Conservation (phyloP, 2,888 invertebrate species). For the Ganaspis brasiliensis region DNA sequence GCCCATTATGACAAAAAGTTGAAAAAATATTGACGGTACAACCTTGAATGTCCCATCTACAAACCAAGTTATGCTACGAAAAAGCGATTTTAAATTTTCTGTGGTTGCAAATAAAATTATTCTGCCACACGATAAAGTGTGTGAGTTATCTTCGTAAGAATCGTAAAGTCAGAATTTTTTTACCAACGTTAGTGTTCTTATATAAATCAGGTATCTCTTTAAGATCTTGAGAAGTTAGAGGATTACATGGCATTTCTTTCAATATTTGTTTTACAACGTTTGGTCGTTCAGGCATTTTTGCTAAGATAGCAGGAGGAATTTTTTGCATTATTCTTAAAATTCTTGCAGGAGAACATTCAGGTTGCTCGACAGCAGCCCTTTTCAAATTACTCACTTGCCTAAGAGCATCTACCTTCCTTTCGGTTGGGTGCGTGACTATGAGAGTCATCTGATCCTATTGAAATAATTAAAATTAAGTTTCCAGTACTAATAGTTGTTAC, state of each 20-base stretch:
- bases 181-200: background rate
- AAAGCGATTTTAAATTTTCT: too few relatives aligned
- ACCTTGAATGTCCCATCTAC: too few relatives aligned
- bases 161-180: background rate
- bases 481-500: background rate
- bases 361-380: constrained; percentile 1
- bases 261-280: background rate
- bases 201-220: background rate
- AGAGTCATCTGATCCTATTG: background rate
- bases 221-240: background rate
- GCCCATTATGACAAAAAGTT: too few relatives aligned
- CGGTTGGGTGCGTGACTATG: background rate
- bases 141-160: too few relatives aligned
- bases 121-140: too few relatives aligned
- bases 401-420: background rate
- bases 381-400: background rate
- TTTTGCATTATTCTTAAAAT: background rate
- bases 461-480: background rate
- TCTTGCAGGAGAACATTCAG: constrained; percentile 8
- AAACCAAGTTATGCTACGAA: too few relatives aligned
- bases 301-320: background rate
- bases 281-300: background rate
- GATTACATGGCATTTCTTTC: too few relatives aligned
- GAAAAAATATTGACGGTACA: too few relatives aligned
- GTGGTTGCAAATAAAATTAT: too few relatives aligned